These are phyloP conservation scores for Labeo rohita DNA, from an alignment of 2,113 vertebrate genomes.

Conservation along the genomic window DNA sequence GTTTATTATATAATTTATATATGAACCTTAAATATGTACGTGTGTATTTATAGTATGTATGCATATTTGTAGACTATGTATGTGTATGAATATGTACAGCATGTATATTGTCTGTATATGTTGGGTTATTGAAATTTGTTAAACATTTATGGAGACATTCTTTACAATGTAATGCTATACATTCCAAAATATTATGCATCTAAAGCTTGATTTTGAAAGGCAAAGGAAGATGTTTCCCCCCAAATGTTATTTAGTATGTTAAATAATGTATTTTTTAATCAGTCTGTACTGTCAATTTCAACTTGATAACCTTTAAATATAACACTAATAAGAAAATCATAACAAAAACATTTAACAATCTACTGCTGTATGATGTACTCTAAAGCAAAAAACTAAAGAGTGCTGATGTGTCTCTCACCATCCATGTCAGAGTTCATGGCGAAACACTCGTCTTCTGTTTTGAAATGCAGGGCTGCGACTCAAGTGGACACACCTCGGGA, in stretches of 20 bases:
- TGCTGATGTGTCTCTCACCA: constrained; percentile 55
- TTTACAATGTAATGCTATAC: neutral
- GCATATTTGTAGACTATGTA: neutral
- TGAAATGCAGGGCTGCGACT: constrained; percentile 73
- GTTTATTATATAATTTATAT: no score
- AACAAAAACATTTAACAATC: no score
- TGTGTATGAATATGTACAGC: neutral
- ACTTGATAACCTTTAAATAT: neutral
- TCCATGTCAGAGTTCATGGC: constrained; percentile 71
- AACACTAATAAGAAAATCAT: no score
- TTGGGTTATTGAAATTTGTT: neutral
- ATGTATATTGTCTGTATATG: neutral
- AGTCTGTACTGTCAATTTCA: neutral
- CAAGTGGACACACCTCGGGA: neutral
- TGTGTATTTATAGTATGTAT: neutral
- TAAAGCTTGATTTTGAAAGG: neutral
- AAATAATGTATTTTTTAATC: no score
- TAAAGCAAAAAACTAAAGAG: neutral
- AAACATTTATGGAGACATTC: neutral
- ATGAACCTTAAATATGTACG: neutral
- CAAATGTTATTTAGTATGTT: no score
- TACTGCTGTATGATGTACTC: neutral
- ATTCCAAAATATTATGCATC: neutral
- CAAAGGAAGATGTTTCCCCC: neutral
- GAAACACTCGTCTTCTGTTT: constrained; percentile 67